Percentiles rank a stretch among this genome's conserved stretches.
phyloP scores from a whole-genome alignment of 2,797 vertebrate species.

The Peromyscus eremicus region DNA sequence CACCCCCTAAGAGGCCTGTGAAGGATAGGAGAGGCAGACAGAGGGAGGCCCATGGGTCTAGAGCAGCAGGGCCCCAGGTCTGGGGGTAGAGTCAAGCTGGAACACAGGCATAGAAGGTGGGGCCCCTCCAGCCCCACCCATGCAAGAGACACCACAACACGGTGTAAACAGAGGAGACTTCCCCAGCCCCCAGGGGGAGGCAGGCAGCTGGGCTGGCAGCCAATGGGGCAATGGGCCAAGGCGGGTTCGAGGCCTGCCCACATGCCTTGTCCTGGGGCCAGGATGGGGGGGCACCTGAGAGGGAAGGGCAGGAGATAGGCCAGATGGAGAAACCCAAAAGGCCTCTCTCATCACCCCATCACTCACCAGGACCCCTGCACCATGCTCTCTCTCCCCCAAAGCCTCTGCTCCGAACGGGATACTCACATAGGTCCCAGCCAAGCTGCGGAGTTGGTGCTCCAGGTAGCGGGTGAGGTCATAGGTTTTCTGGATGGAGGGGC shows the following conservation, averaged over 20 bases:
- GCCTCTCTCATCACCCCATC: constrained; percentile 46
- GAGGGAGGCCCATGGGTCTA: constrained; percentile 78
- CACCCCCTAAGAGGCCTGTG: constrained; percentile 69
- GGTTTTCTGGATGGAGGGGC: constrained; percentile 96
- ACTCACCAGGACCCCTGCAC: background rate
- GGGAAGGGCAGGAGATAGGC: constrained; percentile 75
- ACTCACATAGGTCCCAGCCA: constrained; percentile 98
- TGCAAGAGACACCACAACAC: constrained; percentile 85
- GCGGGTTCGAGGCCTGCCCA: constrained; percentile 84
- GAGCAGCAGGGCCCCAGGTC: constrained; percentile 81
- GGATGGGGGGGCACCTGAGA: constrained; percentile 61
- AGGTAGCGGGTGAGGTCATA: constrained; percentile 98
- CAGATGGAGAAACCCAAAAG: constrained; percentile 62
- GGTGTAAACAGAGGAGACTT: constrained; percentile 87
- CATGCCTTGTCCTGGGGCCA: constrained; percentile 83
- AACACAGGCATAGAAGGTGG: constrained; percentile 82
- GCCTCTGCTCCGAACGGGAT: background rate
- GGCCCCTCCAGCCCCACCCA: constrained; percentile 84
- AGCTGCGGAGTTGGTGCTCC: constrained; percentile 97
- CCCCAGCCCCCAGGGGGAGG: constrained; percentile 85
- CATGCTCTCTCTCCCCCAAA: background rate
- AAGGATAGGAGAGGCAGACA: constrained; percentile 74
- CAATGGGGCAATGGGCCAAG: constrained; percentile 84
- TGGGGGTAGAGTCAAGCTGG: constrained; percentile 82
- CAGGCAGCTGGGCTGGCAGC: constrained; percentile 81